Evolutionary conservation across 1,140 invertebrate species (phyloP), one percentile per base, ranked within the genome.

Genomic region (Heliothis subflexa): DNA sequence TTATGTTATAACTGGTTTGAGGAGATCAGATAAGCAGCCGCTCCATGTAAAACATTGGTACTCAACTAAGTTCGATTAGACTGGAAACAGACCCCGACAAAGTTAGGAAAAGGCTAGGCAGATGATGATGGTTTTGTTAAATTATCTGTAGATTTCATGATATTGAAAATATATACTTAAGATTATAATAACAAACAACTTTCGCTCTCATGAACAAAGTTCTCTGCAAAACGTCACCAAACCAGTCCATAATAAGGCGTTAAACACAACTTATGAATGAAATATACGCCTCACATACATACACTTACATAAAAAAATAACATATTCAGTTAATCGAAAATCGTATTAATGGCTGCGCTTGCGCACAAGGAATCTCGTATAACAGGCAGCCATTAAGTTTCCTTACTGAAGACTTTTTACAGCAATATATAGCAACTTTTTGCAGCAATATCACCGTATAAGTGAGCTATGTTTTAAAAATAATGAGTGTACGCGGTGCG

Each of bases 401-500:
- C 55, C 50, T 75, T 61, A 79, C 78, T 71, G 75, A 79, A 83
- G 73, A 70, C 78, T 81, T 86, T 88, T 88, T 86, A 81, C 83
- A 80, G 77, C 64, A 76, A 80, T 83, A 86, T 86, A 85, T 85
- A 81, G 82, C 78, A 85, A 80, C 82, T 87, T 88, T 89, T 88
- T 88, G 86, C 83, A 68, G 76, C 80, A 88, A 85, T 84, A 87
- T 87, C 83, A 73, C 85, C 83, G 57, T 88, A 84, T 85, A 86
- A 84, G 49, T 68, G 64, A 50, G 73, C 73, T 75, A 75, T 75
- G 57, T 75, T 75, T 75, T 75, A 62, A 75, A 75, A 75, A 75
- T 75, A 75, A 75, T 75, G 73, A 75, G 73, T 75, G 73, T 61
- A 11, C 73, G 47, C 73, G 59, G 59, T 64, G 73, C 73, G 73